These are phyloP conservation scores for Danio kyathit DNA, from an alignment of 2,797 vertebrate species.

Conservation along the genomic window DNA sequence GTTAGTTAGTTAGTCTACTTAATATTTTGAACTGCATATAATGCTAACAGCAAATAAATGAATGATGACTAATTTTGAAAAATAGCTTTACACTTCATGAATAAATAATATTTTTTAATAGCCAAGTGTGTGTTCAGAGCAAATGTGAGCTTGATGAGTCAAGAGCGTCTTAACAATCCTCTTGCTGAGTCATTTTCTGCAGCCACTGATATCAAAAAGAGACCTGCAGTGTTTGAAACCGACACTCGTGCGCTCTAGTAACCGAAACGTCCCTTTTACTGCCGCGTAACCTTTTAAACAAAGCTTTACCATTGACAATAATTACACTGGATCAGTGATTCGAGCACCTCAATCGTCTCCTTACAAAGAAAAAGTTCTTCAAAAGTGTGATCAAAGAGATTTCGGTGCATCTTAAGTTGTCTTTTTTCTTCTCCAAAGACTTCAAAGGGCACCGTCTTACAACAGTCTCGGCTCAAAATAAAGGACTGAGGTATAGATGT, in stretches of 20 bases:
- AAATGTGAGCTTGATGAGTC: not conserved
- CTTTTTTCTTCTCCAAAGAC: conserved; percentile 68
- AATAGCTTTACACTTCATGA: not conserved
- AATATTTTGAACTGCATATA: not conserved
- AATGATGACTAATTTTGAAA: not conserved
- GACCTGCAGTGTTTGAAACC: not conserved
- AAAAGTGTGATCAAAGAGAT: conserved; percentile 78
- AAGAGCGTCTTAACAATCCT: not conserved
- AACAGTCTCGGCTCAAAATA: conserved; percentile 65
- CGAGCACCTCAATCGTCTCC: conserved; percentile 56
- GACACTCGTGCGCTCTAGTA: not conserved
- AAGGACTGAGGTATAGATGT: conserved; percentile 30
- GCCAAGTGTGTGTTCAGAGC: not conserved
- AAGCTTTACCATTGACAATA: conserved; percentile 32
- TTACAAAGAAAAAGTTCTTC: conserved; percentile 74
- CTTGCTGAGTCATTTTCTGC: not conserved
- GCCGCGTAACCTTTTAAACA: conserved; percentile 26
- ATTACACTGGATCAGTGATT: conserved; percentile 34
- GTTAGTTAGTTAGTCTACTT: too few species aligned
- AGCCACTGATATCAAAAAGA: conserved; percentile 13
- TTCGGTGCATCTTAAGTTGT: conserved; percentile 68
- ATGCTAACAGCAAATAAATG: not conserved
- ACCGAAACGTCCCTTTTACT: not conserved
- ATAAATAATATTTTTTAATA: not conserved
- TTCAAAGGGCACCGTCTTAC: conserved; percentile 78